These are phyloP conservation scores for Phrixothrix hirtus DNA, from an alignment of 2,888 invertebrate genomes.

Conservation along the genomic window DNA sequence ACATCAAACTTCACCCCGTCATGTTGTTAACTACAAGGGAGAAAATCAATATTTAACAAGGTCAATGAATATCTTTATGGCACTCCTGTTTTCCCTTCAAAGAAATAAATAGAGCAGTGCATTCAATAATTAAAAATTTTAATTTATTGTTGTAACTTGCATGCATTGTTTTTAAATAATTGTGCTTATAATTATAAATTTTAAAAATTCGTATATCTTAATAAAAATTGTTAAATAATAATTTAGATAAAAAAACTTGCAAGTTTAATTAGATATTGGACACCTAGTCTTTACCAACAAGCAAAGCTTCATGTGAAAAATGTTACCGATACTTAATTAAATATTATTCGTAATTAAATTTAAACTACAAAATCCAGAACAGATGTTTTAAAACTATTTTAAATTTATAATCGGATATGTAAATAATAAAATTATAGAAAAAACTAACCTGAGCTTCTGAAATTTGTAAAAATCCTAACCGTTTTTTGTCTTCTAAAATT, in stretches of 20 bases:
- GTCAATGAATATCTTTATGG: constrained; percentile 36
- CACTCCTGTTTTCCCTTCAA: constrained; percentile 39
- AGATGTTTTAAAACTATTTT: too few relatives aligned
- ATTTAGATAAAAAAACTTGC: too few relatives aligned
- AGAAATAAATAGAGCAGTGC: constrained; percentile 1
- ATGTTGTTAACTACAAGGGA: constrained; percentile 35
- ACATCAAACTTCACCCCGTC: constrained; percentile 42
- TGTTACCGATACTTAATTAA: too few relatives aligned
- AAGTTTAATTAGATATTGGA: too few relatives aligned
- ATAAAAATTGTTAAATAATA: not conserved
- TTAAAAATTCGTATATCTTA: not conserved
- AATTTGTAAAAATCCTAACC: constrained; percentile 36
- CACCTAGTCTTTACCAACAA: too few relatives aligned
- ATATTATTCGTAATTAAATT: too few relatives aligned
- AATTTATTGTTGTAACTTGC: not conserved
- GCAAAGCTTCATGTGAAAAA: too few relatives aligned
- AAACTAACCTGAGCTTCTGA: constrained; percentile 22
- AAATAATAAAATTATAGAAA: not conserved
- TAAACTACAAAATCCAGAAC: not conserved
- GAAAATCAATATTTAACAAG: constrained; percentile 50
- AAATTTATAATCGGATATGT: too few relatives aligned
- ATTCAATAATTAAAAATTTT: constrained; percentile 7
- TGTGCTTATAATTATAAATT: not conserved
- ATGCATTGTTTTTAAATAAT: not conserved
- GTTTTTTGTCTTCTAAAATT: constrained; percentile 41